These are phyloP conservation scores for Centroberyx gerrardi DNA, from an alignment of 2,797 vertebrate species.

Conservation along the genomic window DNA sequence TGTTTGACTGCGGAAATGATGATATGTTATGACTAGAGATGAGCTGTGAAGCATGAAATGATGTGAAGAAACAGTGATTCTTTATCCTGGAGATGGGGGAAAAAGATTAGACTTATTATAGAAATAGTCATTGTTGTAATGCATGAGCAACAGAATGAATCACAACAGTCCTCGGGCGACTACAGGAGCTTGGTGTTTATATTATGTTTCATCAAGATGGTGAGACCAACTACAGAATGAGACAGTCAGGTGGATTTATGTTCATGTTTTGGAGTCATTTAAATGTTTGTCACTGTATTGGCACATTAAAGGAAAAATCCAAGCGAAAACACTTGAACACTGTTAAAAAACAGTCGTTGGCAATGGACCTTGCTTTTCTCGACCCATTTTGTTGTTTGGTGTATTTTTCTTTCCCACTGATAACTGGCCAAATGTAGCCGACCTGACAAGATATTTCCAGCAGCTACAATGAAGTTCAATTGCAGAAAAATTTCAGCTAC, in stretches of 20 bases:
- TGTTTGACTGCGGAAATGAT: background rate
- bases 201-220: background rate
- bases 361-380: no score
- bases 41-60: conserved; percentile 27
- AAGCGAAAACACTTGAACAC: no score
- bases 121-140: background rate
- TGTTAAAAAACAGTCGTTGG: no score
- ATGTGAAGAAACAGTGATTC: conserved; percentile 1
- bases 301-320: no score
- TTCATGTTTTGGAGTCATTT: background rate
- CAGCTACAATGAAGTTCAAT: no score
- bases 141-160: conserved; percentile 5
- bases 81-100: background rate
- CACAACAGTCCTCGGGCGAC: background rate
- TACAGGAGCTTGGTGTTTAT: background rate
- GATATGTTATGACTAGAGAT: background rate
- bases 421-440: no score
- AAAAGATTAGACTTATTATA: background rate
- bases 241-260: conserved; percentile 4
- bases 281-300: background rate
- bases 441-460: no score
- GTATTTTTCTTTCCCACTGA: no score
- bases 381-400: no score
- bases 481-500: no score
- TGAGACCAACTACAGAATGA: background rate